Conservation (phyloP, 2,113 vertebrate species). For the Syngnathus scovelli region DNA sequence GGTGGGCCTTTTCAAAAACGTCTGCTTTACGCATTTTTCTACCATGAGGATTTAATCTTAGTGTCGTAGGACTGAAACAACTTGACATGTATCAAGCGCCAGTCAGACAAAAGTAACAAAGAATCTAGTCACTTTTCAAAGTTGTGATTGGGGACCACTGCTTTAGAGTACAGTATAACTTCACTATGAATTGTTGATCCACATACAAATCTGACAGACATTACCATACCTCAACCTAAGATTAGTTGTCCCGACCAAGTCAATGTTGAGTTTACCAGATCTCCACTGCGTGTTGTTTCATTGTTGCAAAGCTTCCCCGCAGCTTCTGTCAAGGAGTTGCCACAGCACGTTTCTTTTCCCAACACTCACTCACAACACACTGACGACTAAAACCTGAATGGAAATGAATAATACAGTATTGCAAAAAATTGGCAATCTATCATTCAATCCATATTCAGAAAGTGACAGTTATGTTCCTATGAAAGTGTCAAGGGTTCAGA, state of each 20-base stretch:
- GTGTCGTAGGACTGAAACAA: too few species aligned
- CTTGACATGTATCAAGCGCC: too few species aligned
- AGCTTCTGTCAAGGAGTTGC: constrained; percentile 40
- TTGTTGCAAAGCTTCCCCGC: constrained; percentile 42
- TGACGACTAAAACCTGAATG: constrained; percentile 13
- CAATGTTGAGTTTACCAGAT: not conserved
- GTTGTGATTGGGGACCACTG: too few species aligned
- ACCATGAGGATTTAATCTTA: too few species aligned
- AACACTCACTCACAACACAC: constrained; percentile 16
- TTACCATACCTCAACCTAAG: not conserved
- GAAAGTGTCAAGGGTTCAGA: not conserved
- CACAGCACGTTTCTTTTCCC: constrained; percentile 38
- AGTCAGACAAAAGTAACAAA: too few species aligned
- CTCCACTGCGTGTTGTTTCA: constrained; percentile 21
- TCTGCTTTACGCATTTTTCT: too few species aligned
- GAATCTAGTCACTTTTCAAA: too few species aligned
- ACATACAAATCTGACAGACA: not conserved
- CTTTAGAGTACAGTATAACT: too few species aligned
- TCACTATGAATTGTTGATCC: not conserved
- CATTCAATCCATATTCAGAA: not conserved
- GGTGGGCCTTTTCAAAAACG: too few species aligned
- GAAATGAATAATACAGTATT: not conserved
- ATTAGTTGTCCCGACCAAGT: not conserved
- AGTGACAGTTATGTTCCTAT: not conserved
- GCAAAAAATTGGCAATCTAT: not conserved